Base-by-base conservation (phyloP, 2,797 vertebrate species). In the Brachyalestes nurse region DNA sequence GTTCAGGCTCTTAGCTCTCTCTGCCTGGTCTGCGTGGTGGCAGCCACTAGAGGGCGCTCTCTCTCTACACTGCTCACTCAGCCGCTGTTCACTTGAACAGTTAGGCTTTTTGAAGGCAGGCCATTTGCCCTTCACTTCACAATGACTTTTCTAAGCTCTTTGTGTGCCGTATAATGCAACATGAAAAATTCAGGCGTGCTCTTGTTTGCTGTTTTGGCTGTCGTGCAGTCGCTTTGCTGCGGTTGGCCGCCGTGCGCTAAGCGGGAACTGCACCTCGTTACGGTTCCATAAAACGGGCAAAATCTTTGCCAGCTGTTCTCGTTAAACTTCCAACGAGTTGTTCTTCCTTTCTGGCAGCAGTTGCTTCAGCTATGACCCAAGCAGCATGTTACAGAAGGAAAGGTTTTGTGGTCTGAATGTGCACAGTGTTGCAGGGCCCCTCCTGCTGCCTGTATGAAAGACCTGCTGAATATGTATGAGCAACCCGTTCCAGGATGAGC, bases 31-130 rank as follows among this genome's bases (percentile, higher is more conserved):
- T 51, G 45, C 53, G 42, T 12, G 58, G 69, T n/a, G 17, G 19
- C 51, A 23, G 5, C 69, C 84, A 85, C 77, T 78, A 84, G 84
- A 87, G 82, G 84, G 86, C 47, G 77, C 82, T 84, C 64, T 76
- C 64, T 76, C 66, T 84, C 84, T 80, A 73, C 49, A 53, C n/a
- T 72, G 34, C 28, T 66, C 62, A n/a, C 45, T 81, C 51, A 75
- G 38, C 71, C 75, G 8, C n/a, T 28, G 12, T 66, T 73, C 34
- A 67, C 51, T 57, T 25, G 34, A 57, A 45, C 42, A 65, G 10
- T 42, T 51, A 71, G 45, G 25, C 23, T 55, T 74, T 72, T n/a
- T 34, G 14, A 8, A 55, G 38, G 25, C 34, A 82, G 45, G 21
- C 77, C 77, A 75, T 77, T 73, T 82, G 67, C 60, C 75, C 60